These are phyloP conservation scores for Thinocorus orbignyianus DNA, from an alignment of 2,113 vertebrate species.

Conservation along the genomic window DNA sequence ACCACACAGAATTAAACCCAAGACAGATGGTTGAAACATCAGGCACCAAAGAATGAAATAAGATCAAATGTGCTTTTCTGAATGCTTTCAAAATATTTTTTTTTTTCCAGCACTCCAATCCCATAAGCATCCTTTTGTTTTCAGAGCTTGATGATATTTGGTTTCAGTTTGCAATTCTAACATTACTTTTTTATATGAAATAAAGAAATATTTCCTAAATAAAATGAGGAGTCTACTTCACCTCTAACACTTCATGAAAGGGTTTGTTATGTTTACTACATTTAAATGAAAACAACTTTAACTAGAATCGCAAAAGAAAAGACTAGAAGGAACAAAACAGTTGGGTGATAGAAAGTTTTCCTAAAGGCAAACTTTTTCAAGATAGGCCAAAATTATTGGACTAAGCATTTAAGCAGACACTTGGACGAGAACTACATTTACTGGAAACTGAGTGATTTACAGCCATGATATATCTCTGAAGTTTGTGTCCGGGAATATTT, in stretches of 20 bases:
- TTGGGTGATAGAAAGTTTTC: neutral
- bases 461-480: neutral
- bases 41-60: neutral
- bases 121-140: neutral
- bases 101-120: neutral
- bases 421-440: neutral
- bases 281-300: neutral
- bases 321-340: neutral
- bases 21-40: neutral
- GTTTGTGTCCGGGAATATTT: neutral
- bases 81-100: neutral
- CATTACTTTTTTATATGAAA: neutral
- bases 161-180: constrained; percentile 1
- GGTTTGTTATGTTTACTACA: neutral
- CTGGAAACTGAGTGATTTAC: neutral
- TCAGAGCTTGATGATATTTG: neutral
- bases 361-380: neutral
- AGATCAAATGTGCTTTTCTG: neutral
- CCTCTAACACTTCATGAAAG: neutral
- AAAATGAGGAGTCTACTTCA: neutral
- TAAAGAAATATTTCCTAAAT: neutral
- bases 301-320: neutral
- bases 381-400: neutral
- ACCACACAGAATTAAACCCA: neutral
- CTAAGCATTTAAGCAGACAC: neutral